Evolutionary conservation across 1,140 invertebrate species (phyloP).

Genomic region (Drosophila ficusphila): DNA sequence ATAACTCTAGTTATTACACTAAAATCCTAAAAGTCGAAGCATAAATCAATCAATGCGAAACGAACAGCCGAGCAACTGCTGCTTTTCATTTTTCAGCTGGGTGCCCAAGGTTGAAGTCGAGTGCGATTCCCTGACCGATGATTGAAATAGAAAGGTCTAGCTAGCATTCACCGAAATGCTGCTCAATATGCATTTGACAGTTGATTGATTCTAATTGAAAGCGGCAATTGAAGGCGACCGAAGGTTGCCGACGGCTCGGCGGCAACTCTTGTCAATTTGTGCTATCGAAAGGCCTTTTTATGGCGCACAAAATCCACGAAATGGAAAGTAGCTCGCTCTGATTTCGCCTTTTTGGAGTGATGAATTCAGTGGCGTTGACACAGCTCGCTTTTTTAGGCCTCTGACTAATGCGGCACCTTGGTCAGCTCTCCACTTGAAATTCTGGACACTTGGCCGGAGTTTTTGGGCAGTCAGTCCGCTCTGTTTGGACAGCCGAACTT

Average conservation of each 20-base stretch:
- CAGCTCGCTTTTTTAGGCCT: conserved; percentile 11
- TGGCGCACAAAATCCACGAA: conserved; percentile 18
- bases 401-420: conserved; percentile 33
- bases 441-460: conserved; percentile 33
- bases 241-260: conserved; percentile 2
- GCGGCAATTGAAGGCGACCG: conserved; percentile 23
- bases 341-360: conserved; percentile 30
- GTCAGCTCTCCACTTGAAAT: conserved; percentile 27
- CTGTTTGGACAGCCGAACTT: conserved; percentile 26
- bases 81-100: not conserved
- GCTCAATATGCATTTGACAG: conserved; percentile 40
- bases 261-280: conserved; percentile 8
- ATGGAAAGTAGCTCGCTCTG: conserved; percentile 38
- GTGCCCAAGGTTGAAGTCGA: conserved; percentile 10
- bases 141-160: conserved; percentile 39
- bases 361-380: conserved; percentile 41
- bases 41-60: conserved; percentile 5
- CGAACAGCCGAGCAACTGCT: not conserved
- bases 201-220: conserved; percentile 48
- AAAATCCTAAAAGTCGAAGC: not conserved
- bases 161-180: conserved; percentile 21
- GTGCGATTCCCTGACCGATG: conserved; percentile 8
- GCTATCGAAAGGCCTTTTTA: conserved; percentile 24
- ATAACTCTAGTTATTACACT: not conserved
- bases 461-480: conserved; percentile 29